These are phyloP conservation scores for Paradoxurus hermaphroditus DNA, from an alignment of 2,113 vertebrate species.

Conservation along the genomic window DNA sequence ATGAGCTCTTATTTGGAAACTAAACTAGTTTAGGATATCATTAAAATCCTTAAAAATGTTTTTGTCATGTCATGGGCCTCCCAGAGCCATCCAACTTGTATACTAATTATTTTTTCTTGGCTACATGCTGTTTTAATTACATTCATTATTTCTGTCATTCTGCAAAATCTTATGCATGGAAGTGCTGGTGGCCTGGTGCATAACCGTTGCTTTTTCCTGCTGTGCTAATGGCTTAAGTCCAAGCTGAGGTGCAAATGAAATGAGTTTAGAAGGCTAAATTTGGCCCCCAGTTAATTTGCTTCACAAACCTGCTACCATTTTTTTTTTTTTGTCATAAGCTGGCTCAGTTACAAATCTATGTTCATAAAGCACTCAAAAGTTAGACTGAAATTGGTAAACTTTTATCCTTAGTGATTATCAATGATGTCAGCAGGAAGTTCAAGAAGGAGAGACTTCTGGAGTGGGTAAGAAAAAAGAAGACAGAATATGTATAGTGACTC, in stretches of 20 bases:
- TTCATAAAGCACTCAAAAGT: constrained; percentile 15
- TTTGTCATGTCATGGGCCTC: constrained; percentile 51
- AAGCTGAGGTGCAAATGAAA: constrained; percentile 74
- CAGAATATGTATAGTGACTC: neutral
- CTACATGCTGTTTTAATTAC: constrained; percentile 76
- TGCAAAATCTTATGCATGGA: constrained; percentile 66
- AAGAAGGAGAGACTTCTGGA: neutral
- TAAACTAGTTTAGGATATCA: constrained; percentile 53
- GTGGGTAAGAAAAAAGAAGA: too few species aligned
- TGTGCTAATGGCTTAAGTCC: constrained; percentile 71
- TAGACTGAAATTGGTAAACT: constrained; percentile 19
- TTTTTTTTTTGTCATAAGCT: constrained; percentile 24
- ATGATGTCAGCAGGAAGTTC: neutral
- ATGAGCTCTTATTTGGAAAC: constrained; percentile 51
- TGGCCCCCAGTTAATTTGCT: constrained; percentile 72
- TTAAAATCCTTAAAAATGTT: constrained; percentile 51
- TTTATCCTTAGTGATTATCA: neutral
- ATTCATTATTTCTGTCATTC: constrained; percentile 76
- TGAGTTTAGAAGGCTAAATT: constrained; percentile 67
- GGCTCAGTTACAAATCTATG: constrained; percentile 21
- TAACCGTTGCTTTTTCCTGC: constrained; percentile 66
- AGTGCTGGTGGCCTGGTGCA: constrained; percentile 63
- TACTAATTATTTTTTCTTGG: constrained; percentile 78
- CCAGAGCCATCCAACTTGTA: constrained; percentile 62
- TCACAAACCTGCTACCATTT: constrained; percentile 41